Percentiles rank a stretch among this genome's conserved stretches.
Conservation (phyloP, 2,888 invertebrate species). For the Lepidocyrtinus sp. region DNA sequence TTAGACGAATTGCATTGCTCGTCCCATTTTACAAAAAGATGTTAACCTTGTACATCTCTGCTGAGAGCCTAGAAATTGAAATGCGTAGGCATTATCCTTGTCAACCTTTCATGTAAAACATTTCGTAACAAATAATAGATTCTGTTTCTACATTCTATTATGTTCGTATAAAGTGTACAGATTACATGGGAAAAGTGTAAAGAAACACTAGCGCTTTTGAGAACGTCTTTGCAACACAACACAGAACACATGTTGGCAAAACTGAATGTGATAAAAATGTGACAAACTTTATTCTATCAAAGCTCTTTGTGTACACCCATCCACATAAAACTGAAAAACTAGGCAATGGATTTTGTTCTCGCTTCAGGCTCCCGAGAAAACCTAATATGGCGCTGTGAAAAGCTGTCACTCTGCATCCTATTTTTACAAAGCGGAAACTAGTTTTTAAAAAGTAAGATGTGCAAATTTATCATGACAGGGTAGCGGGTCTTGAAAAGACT, state of each 20-base stretch:
- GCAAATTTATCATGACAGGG: slow-evolving; percentile 51
- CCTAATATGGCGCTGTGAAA: slow-evolving; percentile 12
- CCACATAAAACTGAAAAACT: neutral
- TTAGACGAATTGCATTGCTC: slow-evolving; percentile 7
- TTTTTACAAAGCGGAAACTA: neutral
- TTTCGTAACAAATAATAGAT: neutral
- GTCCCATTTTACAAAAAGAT: neutral
- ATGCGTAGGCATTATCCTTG: neutral
- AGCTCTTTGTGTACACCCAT: neutral
- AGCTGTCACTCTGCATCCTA: slow-evolving; percentile 4
- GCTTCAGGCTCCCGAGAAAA: slow-evolving; percentile 20
- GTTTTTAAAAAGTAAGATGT: slow-evolving; percentile 33
- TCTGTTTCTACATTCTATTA: too few relatives aligned
- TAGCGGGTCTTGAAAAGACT: slow-evolving; percentile 10
- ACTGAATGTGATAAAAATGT: slow-evolving; percentile 42
- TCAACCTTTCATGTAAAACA: slow-evolving; percentile 2
- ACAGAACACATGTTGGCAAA: slow-evolving; percentile 26
- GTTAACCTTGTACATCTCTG: neutral
- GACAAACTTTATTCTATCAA: slow-evolving; percentile 43
- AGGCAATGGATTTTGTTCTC: neutral
- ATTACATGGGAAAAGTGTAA: too few relatives aligned
- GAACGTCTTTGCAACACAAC: neutral
- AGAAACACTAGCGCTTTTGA: neutral
- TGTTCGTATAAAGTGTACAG: too few relatives aligned
- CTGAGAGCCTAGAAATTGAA: too few relatives aligned